Percentiles rank a stretch among this genome's conserved stretches.
These are phyloP conservation scores for Xyrichtys novacula DNA, from an alignment of 2,797 vertebrate species.

Conservation along the genomic window DNA sequence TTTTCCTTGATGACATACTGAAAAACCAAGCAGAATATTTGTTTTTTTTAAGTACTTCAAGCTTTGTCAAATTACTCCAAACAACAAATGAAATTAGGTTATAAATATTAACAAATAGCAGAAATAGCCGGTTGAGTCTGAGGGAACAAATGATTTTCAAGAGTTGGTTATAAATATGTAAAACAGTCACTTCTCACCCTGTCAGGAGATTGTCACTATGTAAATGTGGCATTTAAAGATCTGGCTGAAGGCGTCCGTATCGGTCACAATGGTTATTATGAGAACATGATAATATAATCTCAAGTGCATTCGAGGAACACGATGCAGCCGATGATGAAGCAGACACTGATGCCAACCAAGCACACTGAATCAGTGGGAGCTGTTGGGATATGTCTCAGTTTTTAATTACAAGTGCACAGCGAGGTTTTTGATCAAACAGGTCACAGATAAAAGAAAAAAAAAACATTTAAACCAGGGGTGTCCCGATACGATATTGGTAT, in stretches of 20 bases:
- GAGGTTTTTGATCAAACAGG: constrained; percentile 50
- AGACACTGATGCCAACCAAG: constrained; percentile 1
- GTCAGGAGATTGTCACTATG: constrained; percentile 18
- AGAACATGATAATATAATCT: background rate
- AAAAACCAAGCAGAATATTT: background rate
- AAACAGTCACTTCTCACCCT: background rate
- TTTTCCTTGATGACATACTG: background rate
- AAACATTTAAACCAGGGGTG: no score
- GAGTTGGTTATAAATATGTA: constrained; percentile 1
- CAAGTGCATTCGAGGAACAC: constrained; percentile 8
- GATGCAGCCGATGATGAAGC: background rate
- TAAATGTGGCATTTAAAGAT: constrained; percentile 54
- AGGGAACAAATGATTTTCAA: background rate
- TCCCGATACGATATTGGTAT: no score
- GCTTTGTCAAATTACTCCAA: background rate
- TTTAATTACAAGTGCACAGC: constrained; percentile 78
- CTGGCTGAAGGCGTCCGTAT: background rate
- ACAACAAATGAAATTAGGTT: background rate
- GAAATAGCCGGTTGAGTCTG: background rate
- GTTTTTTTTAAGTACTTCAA: background rate
- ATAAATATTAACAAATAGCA: background rate
- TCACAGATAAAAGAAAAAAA: constrained; percentile 48
- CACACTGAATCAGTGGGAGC: constrained; percentile 1
- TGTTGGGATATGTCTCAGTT: constrained; percentile 32
- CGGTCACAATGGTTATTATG: constrained; percentile 3